phyloP scores from a whole-genome alignment of 35 echinoderm and acorn worm genomes.

The Ophioderma brevispina region DNA sequence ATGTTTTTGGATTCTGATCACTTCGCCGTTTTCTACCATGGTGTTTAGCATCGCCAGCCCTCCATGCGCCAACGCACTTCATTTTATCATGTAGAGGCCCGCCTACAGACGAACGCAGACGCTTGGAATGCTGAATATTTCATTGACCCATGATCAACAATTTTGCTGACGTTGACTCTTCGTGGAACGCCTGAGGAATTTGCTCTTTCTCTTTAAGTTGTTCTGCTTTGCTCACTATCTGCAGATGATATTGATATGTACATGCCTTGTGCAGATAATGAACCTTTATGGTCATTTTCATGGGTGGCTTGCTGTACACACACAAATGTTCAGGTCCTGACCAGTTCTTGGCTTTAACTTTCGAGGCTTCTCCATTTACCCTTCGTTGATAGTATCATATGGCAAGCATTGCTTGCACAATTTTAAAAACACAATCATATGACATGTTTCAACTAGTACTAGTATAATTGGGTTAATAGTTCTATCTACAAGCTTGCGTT shows the following conservation, averaged over 20 bases:
- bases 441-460: too few species aligned
- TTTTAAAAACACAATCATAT: slow-evolving; percentile 7
- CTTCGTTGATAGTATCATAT: not conserved
- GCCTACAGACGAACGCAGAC: slow-evolving; percentile 4
- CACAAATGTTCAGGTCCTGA: too few species aligned
- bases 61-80: slow-evolving; percentile 27
- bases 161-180: not conserved
- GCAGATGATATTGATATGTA: not conserved
- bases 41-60: slow-evolving; percentile 21
- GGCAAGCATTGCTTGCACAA: not conserved
- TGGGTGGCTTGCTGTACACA: not conserved
- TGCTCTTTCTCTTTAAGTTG: not conserved
- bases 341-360: not conserved
- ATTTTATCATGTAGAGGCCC: slow-evolving; percentile 35
- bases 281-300: not conserved
- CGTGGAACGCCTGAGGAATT: not conserved
- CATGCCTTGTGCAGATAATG: not conserved
- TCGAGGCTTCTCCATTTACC: slow-evolving; percentile 3
- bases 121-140: not conserved
- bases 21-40: not conserved
- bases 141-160: not conserved
- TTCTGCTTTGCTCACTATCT: not conserved
- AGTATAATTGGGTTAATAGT: too few species aligned
- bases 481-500: too few species aligned
- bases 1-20: slow-evolving; percentile 6